Evolutionary conservation across 2,888 invertebrate genomes (phyloP).

Genomic region (Ophion slaviceki): DNA sequence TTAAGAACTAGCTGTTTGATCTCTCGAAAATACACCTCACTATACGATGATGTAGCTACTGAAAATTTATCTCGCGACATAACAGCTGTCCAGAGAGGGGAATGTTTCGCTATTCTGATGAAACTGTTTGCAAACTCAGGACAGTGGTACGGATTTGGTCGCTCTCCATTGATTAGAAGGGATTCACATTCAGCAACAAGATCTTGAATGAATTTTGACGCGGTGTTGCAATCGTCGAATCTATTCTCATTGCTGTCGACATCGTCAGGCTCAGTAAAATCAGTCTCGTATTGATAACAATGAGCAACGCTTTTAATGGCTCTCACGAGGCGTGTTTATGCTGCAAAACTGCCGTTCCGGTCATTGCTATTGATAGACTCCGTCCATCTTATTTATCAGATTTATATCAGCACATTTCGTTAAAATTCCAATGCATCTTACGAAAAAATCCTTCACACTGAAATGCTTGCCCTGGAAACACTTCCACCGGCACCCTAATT

Average conservation of each 20-base stretch:
- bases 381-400: too few relatives aligned
- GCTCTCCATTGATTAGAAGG: background rate
- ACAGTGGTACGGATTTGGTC: slow-evolving; percentile 43
- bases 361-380: slow-evolving; percentile 25
- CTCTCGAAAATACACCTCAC: slow-evolving; percentile 52
- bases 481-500: slow-evolving; percentile 44
- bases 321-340: slow-evolving; percentile 5
- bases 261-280: background rate
- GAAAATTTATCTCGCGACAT: background rate
- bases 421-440: slow-evolving; percentile 40
- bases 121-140: slow-evolving; percentile 26
- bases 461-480: slow-evolving; percentile 34
- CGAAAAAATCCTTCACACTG: slow-evolving; percentile 45
- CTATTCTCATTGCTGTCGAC: background rate
- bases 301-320: slow-evolving; percentile 1
- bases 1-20: slow-evolving; percentile 29
- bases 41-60: slow-evolving; percentile 45
- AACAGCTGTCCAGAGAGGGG: slow-evolving; percentile 35
- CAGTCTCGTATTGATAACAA: background rate
- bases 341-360: background rate
- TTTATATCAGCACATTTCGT: slow-evolving; percentile 20
- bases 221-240: background rate
- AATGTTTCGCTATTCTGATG: slow-evolving; percentile 35
- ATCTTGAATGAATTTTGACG: slow-evolving; percentile 5
- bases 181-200: slow-evolving; percentile 10